Conservation (phyloP, 2,888 invertebrate genomes). For the Lasioglossum leucozonium region DNA sequence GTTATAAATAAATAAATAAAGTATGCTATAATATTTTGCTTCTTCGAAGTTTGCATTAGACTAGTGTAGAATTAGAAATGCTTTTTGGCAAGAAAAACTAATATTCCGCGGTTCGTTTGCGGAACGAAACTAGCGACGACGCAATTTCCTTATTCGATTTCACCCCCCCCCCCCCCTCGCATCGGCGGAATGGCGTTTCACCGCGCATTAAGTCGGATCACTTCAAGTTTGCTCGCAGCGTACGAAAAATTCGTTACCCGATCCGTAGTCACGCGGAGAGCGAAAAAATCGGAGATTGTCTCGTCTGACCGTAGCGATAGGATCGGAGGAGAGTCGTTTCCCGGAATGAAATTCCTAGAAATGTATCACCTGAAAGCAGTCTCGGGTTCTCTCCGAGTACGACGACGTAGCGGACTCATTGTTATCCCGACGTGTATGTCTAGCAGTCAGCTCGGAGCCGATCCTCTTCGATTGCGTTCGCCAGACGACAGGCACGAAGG, state of each 20-base stretch:
- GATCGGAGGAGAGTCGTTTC: constrained; percentile 18
- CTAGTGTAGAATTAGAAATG: no score
- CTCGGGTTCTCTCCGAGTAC: constrained; percentile 47
- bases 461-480: constrained; percentile 57
- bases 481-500: constrained; percentile 10
- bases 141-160: background rate
- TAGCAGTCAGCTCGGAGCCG: constrained; percentile 20
- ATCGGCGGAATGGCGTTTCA: no score
- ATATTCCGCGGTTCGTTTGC: background rate
- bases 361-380: constrained; percentile 58
- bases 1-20: no score
- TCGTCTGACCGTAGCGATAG: constrained; percentile 7
- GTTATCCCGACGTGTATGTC: constrained; percentile 57
- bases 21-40: no score
- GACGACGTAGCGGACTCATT: constrained; percentile 55
- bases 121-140: background rate
- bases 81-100: no score
- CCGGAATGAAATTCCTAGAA: constrained; percentile 57
- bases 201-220: background rate
- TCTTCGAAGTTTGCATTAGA: no score
- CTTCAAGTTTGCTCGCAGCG: background rate
- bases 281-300: constrained; percentile 10
- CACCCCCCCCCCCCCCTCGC: background rate
- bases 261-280: constrained; percentile 23
- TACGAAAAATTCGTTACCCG: constrained; percentile 38